phyloP scores from a whole-genome alignment of 1,140 invertebrate species.

The Habropoda laboriosa region DNA sequence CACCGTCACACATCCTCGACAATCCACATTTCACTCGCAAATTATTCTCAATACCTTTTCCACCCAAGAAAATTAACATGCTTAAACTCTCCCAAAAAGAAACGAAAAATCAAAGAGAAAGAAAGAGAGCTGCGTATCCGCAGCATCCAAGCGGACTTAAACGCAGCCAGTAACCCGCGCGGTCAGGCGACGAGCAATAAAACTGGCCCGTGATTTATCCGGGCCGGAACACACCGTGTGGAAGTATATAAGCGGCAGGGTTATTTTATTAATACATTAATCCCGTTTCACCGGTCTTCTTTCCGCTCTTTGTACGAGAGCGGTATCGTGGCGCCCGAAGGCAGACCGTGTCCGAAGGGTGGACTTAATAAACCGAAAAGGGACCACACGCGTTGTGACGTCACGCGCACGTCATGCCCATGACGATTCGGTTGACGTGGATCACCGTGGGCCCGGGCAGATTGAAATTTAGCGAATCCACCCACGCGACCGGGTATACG shows the following conservation, averaged over 20 bases:
- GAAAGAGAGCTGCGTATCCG: too few relatives aligned
- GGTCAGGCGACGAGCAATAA: neutral
- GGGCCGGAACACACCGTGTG: neutral
- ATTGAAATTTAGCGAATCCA: constrained; percentile 52
- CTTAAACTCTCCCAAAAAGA: too few relatives aligned
- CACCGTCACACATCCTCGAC: too few relatives aligned
- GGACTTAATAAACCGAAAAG: constrained; percentile 37
- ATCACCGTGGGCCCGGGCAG: constrained; percentile 9
- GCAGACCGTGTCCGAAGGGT: neutral
- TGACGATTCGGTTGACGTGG: constrained; percentile 38
- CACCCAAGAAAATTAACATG: too few relatives aligned
- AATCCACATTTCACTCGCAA: too few relatives aligned
- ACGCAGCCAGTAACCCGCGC: neutral
- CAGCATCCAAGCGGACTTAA: neutral
- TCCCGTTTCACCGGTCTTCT: constrained; percentile 35
- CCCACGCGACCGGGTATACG: constrained; percentile 27
- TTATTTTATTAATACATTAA: constrained; percentile 49
- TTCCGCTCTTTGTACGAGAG: constrained; percentile 9
- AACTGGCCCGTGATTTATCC: constrained; percentile 2
- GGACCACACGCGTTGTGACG: constrained; percentile 48
- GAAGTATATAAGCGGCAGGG: neutral
- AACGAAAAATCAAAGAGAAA: too few relatives aligned
- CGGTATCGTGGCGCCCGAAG: neutral
- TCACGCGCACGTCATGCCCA: constrained; percentile 22
- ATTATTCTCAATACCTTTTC: too few relatives aligned